phyloP scores from a whole-genome alignment of 30 jellyfish, hydroid and myxozoan genomes.

The Nemopilema nomurai region DNA sequence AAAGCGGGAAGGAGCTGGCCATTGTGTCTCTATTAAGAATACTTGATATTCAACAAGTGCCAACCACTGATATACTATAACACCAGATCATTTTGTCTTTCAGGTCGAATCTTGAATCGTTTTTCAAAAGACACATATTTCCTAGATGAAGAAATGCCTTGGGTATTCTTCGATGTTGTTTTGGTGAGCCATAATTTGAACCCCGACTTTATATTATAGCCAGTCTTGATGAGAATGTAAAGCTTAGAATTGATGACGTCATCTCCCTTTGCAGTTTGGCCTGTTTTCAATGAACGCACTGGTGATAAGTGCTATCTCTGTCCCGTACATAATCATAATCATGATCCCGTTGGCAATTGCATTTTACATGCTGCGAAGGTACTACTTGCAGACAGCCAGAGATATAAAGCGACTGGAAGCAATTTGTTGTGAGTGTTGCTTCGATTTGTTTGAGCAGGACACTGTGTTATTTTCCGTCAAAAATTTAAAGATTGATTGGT shows the following conservation, averaged over 20 bases:
- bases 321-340: constrained; percentile 55
- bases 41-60: neutral
- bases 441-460: neutral
- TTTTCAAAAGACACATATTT: constrained; percentile 70
- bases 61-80: too few relatives aligned
- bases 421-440: constrained; percentile 50
- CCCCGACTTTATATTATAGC: neutral
- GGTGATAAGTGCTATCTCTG: constrained; percentile 38
- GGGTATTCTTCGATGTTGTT: constrained; percentile 64
- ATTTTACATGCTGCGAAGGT: constrained; percentile 35
- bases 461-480: neutral
- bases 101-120: constrained; percentile 75
- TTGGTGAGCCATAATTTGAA: constrained; percentile 5
- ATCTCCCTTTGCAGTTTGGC: constrained; percentile 21
- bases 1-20: too few relatives aligned
- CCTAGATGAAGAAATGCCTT: constrained; percentile 86
- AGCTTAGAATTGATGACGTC: neutral
- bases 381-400: constrained; percentile 66
- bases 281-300: constrained; percentile 18
- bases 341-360: constrained; percentile 56
- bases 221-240: neutral
- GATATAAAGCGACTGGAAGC: constrained; percentile 78
- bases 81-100: neutral
- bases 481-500: neutral
- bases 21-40: too few relatives aligned